phyloP scores from a whole-genome alignment of 2,113 vertebrate genomes.

The Menura novaehollandiae region DNA sequence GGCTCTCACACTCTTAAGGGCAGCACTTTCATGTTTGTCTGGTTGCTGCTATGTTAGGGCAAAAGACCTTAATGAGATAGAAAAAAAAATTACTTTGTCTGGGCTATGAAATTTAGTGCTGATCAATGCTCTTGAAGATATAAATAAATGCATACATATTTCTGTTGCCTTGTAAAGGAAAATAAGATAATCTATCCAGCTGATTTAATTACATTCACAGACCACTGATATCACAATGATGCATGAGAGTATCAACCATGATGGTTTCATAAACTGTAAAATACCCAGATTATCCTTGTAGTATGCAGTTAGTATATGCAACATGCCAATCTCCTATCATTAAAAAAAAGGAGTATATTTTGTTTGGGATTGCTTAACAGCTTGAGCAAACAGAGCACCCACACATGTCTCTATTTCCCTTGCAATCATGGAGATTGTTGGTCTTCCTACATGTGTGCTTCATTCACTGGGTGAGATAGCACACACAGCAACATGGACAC shows the following conservation, averaged over 20 bases:
- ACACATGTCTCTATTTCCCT: not conserved
- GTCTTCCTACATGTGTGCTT: not conserved
- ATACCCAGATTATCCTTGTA: not conserved
- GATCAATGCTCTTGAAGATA: not conserved
- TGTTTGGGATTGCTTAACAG: not conserved
- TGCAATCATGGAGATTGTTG: not conserved
- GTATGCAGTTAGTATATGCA: not conserved
- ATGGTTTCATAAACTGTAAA: not conserved
- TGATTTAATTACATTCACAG: not conserved
- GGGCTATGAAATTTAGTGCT: not conserved
- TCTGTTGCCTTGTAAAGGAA: not conserved
- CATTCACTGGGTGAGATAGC: not conserved
- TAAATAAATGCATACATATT: not conserved
- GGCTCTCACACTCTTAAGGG: not conserved
- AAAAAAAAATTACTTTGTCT: not conserved
- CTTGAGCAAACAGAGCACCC: not conserved
- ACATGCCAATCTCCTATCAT: not conserved
- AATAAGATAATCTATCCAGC: not conserved
- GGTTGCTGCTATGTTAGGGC: not conserved
- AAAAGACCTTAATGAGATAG: not conserved
- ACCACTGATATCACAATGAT: not conserved
- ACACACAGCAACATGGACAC: not conserved
- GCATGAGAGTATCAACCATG: not conserved
- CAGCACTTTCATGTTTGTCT: not conserved
- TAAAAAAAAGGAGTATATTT: not conserved